phyloP scores from a whole-genome alignment of 2,888 invertebrate genomes.

The Ectemnius lituratus region DNA sequence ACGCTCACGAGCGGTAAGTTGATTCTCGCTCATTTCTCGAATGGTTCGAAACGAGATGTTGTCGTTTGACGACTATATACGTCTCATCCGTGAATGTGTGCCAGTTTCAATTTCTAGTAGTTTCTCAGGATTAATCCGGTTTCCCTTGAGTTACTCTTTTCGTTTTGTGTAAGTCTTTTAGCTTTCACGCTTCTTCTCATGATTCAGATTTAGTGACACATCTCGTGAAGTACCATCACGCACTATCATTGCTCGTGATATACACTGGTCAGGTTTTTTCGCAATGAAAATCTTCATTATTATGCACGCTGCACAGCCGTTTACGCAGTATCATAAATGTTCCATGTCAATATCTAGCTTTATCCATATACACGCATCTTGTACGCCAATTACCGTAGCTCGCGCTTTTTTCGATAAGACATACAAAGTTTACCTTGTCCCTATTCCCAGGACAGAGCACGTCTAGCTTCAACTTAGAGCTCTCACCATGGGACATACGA shows the following conservation, averaged over 20 bases:
- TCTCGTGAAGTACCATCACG: constrained; percentile 59
- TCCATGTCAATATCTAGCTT: constrained; percentile 74
- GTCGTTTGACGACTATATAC: constrained; percentile 25
- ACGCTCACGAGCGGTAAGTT: constrained; percentile 85
- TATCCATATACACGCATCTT: constrained; percentile 71
- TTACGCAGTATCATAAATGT: constrained; percentile 76
- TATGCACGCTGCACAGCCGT: constrained; percentile 77
- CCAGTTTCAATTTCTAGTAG: constrained; percentile 1
- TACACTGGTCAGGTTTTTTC: constrained; percentile 62
- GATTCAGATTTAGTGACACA: constrained; percentile 43
- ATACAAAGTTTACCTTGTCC: constrained; percentile 41
- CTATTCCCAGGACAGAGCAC: constrained; percentile 40
- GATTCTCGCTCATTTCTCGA: constrained; percentile 14
- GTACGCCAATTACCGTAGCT: constrained; percentile 66
- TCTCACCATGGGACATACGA: constrained; percentile 70
- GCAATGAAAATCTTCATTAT: constrained; percentile 65
- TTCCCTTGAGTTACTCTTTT: background rate
- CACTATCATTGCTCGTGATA: constrained; percentile 63
- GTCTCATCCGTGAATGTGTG: constrained; percentile 17
- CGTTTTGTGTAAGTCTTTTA: background rate
- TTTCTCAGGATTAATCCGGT: background rate
- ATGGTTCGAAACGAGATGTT: constrained; percentile 60
- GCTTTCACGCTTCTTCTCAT: constrained; percentile 11
- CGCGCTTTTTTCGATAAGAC: constrained; percentile 65
- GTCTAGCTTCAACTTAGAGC: constrained; percentile 44